Percentiles rank a stretch among this genome's conserved stretches.
phyloP scores from a whole-genome alignment of 2,797 vertebrate species.

The Oceanodroma leucorhoa region DNA sequence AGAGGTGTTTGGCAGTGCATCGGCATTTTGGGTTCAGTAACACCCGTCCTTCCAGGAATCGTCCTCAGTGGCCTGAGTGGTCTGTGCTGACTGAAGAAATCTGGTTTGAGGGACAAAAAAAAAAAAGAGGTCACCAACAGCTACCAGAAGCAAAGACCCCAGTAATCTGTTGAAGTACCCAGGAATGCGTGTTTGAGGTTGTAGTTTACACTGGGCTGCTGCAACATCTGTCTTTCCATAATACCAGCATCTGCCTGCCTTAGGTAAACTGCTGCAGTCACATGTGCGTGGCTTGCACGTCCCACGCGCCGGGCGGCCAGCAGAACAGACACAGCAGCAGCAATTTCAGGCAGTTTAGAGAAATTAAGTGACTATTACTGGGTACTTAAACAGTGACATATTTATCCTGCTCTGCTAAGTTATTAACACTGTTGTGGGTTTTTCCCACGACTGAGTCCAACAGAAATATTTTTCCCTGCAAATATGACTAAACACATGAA shows the following conservation, averaged over 20 bases:
- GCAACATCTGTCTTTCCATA: no score
- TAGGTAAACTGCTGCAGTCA: neutral
- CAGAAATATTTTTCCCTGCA: neutral
- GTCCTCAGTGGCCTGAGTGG: conserved; percentile 55
- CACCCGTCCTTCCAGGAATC: conserved; percentile 94
- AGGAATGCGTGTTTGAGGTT: accelerated
- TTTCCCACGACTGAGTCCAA: neutral
- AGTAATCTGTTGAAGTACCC: accelerated
- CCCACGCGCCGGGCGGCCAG: neutral
- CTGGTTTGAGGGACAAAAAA: conserved; percentile 58
- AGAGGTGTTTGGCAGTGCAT: conserved; percentile 1
- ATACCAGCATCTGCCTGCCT: accelerated
- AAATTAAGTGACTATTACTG: neutral
- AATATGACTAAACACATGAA: neutral
- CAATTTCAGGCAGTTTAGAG: accelerated
- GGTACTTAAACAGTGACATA: neutral
- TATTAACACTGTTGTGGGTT: accelerated
- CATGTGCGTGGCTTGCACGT: neutral
- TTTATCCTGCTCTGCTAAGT: neutral
- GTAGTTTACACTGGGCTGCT: neutral
- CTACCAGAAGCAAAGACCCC: neutral
- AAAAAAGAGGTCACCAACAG: neutral
- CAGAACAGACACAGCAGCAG: neutral
- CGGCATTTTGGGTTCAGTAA: conserved; percentile 73
- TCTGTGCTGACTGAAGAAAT: conserved; percentile 81